Conservation (phyloP, 1,140 invertebrate genomes). For the Propsilocerus akamusi region DNA sequence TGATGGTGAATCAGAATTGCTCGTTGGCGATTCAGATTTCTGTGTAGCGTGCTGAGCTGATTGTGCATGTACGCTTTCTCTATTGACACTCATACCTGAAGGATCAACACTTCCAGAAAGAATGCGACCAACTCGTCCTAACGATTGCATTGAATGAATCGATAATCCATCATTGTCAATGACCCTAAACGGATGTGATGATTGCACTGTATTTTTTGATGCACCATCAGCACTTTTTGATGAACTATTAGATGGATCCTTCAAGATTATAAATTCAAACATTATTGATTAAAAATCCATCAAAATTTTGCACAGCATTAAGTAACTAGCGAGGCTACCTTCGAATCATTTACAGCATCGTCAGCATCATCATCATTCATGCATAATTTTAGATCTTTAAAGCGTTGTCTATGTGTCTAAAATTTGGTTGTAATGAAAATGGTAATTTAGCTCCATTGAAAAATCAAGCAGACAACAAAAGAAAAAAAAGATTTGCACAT, state of each 20-base stretch:
- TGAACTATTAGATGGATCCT: slow-evolving; percentile 2
- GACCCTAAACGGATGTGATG: slow-evolving; percentile 54
- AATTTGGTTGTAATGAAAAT: background rate
- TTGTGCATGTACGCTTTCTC: background rate
- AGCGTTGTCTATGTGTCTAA: background rate
- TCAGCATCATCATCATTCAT: background rate
- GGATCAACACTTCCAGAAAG: slow-evolving; percentile 40
- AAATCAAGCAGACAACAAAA: background rate
- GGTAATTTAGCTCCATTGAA: background rate
- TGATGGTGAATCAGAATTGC: background rate
- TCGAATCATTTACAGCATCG: background rate
- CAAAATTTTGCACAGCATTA: slow-evolving; percentile 7
- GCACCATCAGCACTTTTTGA: background rate
- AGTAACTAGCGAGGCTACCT: background rate
- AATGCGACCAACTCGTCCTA: slow-evolving; percentile 59
- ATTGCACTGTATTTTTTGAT: slow-evolving; percentile 27
- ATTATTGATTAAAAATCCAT: slow-evolving; percentile 3
- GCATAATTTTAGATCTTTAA: background rate
- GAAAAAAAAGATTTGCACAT: background rate
- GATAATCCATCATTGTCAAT: slow-evolving; percentile 74
- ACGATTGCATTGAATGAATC: slow-evolving; percentile 67
- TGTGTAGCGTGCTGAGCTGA: slow-evolving; percentile 11
- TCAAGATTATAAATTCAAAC: slow-evolving; percentile 3
- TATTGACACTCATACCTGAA: slow-evolving; percentile 20
- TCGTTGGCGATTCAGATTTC: background rate